phyloP scores from a whole-genome alignment of 2,797 vertebrate genomes.

The Arnoldichthys spilopterus region DNA sequence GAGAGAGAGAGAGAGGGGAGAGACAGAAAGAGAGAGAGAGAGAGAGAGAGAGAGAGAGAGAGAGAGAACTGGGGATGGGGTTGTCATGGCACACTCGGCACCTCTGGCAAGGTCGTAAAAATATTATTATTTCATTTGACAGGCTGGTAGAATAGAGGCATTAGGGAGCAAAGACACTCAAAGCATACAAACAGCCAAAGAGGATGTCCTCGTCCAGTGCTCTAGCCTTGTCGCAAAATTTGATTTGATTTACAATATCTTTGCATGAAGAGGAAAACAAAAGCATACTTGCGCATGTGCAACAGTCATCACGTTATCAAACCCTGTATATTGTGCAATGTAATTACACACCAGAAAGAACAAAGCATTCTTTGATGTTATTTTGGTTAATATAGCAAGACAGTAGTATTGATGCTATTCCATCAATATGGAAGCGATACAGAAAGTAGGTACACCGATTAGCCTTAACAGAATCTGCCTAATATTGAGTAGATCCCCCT shows the following conservation, averaged over 20 bases:
- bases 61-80: constrained; percentile 32
- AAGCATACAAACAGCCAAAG: constrained; percentile 47
- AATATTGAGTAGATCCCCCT: no score
- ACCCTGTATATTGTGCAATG: neutral
- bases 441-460: no score
- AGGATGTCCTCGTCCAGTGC: constrained; percentile 25
- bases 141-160: constrained; percentile 49
- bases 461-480: no score
- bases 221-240: neutral
- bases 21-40: constrained; percentile 41
- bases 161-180: constrained; percentile 46
- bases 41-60: constrained; percentile 27
- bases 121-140: constrained; percentile 61
- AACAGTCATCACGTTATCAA: neutral
- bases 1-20: constrained; percentile 36
- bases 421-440: no score
- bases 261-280: neutral
- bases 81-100: constrained; percentile 52
- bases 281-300: neutral
- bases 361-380: neutral
- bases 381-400: no score
- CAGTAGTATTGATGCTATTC: no score
- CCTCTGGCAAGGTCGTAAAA: constrained; percentile 60
- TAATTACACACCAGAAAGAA: neutral
- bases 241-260: neutral